Conservation (phyloP, 1,140 invertebrate genomes). For the roundworm (Caenorhabditis elegans) region DNA sequence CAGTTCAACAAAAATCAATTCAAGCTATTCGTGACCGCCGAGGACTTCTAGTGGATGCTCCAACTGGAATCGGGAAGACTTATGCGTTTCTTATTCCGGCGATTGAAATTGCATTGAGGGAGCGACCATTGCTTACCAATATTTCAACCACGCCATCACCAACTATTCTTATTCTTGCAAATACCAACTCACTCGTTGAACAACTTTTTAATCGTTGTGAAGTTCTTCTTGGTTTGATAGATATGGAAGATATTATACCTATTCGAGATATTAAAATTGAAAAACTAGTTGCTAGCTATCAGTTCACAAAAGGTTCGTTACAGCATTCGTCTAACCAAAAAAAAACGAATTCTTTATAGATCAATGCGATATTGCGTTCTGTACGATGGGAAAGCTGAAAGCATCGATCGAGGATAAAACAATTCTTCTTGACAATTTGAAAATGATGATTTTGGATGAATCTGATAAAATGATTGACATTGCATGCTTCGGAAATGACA, state of each 20-base stretch:
- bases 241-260: not conserved
- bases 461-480: constrained; percentile 8
- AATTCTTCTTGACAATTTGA: not conserved
- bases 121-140: not conserved
- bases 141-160: not conserved
- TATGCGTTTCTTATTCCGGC: not conserved
- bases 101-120: not conserved
- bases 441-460: not conserved
- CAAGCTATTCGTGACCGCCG: not conserved
- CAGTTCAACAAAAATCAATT: not conserved
- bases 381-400: constrained; percentile 8
- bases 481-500: not conserved
- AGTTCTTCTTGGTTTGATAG: not conserved
- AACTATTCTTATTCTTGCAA: not conserved
- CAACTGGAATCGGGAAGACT: not conserved
- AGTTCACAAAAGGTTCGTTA: not conserved
- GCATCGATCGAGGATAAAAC: not conserved
- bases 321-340: no score
- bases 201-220: not conserved
- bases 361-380: not conserved
- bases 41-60: not conserved
- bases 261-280: not conserved
- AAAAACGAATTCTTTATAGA: not conserved
- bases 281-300: not conserved
- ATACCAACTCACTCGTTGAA: not conserved